Conservation (phyloP, 2,797 vertebrate species). For the Ptychadena robeensis region DNA sequence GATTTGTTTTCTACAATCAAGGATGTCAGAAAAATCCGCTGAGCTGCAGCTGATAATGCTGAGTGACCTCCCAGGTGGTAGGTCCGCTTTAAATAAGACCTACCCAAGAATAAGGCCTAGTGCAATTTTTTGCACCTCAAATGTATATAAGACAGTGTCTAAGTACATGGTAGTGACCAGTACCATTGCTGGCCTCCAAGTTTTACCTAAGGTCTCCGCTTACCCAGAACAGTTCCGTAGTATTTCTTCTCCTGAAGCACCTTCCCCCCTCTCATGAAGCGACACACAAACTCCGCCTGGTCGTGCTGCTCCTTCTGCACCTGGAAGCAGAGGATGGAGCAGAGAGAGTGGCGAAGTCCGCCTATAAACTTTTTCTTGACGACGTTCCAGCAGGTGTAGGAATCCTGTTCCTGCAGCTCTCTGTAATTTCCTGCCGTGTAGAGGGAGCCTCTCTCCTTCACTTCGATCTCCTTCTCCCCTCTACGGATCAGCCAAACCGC, state of each 20-base stretch:
- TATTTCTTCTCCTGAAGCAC: conserved; percentile 45
- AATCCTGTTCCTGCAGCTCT: conserved; percentile 51
- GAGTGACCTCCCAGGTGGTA: too few relatives aligned
- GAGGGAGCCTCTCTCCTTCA: conserved; percentile 40
- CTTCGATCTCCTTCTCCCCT: conserved; percentile 48
- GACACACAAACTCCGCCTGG: conserved; percentile 50
- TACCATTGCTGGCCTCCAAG: not conserved
- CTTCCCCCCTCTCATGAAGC: conserved; percentile 39
- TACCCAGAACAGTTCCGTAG: conserved; percentile 50
- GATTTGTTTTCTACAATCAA: too few relatives aligned
- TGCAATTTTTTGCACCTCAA: too few relatives aligned
- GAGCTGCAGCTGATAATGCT: too few relatives aligned
- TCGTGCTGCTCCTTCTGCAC: conserved; percentile 51
- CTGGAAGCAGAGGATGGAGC: conserved; percentile 54
- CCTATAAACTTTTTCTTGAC: conserved; percentile 37
- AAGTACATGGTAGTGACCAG: too few relatives aligned
- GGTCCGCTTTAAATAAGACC: too few relatives aligned
- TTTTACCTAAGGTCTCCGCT: not conserved
- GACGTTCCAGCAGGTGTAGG: conserved; percentile 47
- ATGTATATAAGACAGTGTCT: too few relatives aligned
- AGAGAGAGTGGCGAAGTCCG: conserved; percentile 41
- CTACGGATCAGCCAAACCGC: conserved; percentile 44
- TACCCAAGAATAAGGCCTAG: too few relatives aligned
- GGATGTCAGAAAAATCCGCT: too few relatives aligned
- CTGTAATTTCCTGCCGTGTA: conserved; percentile 45